Evolutionary conservation across 2,797 vertebrate genomes (phyloP).

Genomic region (Valencia hispanica): DNA sequence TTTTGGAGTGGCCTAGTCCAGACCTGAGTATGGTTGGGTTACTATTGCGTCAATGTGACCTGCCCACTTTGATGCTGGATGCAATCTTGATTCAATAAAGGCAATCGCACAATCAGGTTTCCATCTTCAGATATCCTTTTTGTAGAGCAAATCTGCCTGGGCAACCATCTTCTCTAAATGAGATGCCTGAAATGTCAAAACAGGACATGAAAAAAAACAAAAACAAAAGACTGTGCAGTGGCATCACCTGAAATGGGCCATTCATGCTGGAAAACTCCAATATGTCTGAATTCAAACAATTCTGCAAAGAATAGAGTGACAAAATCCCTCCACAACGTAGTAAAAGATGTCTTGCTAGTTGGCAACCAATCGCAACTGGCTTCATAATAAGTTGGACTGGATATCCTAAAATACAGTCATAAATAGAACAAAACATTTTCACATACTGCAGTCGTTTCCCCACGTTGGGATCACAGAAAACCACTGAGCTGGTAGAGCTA

Average conservation of each 20-base stretch:
- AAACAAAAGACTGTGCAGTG: too few species aligned
- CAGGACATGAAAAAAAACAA: too few species aligned
- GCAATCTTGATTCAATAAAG: too few species aligned
- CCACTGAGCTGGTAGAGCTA: too few species aligned
- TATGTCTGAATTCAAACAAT: not conserved
- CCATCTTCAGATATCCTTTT: too few species aligned
- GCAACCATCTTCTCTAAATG: not conserved
- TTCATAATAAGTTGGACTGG: not conserved
- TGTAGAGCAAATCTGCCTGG: not conserved
- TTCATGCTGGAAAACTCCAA: not conserved
- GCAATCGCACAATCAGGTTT: too few species aligned
- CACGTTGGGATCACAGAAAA: not conserved
- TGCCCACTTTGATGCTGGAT: too few species aligned
- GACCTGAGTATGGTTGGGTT: too few species aligned
- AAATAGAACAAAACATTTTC: not conserved
- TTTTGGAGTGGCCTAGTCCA: not conserved
- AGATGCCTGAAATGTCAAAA: not conserved
- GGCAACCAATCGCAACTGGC: not conserved
- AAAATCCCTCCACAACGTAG: not conserved
- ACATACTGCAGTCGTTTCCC: not conserved
- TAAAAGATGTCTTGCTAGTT: not conserved
- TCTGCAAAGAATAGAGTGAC: not conserved
- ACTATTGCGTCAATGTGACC: too few species aligned
- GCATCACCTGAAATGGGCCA: not conserved
- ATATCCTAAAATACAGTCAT: not conserved